Evolutionary conservation across 2,797 vertebrate species (phyloP).

Genomic region (Hippoglossus hippoglossus): DNA sequence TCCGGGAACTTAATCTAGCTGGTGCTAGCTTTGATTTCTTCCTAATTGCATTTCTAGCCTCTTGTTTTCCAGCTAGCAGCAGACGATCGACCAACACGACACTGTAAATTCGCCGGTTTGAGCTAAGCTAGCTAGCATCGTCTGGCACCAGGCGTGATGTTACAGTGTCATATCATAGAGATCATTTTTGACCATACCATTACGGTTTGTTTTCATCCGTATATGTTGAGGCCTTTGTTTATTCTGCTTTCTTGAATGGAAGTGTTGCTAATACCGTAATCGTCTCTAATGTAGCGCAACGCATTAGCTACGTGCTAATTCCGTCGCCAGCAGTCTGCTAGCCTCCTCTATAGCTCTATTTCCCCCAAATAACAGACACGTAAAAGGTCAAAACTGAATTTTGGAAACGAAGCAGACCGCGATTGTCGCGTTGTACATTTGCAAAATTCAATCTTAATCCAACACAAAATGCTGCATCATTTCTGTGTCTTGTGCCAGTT

Average conservation of each 20-base stretch:
- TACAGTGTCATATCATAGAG: constrained; percentile 10
- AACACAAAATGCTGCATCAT: constrained; percentile 34
- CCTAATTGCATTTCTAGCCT: neutral
- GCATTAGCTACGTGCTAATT: constrained; percentile 2
- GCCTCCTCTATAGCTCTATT: constrained; percentile 3
- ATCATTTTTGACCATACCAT: neutral
- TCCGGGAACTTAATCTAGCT: too few species aligned
- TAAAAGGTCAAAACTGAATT: neutral
- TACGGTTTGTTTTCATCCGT: constrained; percentile 6
- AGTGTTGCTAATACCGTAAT: neutral
- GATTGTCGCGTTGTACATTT: neutral
- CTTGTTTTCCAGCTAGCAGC: neutral
- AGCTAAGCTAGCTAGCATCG: constrained; percentile 37
- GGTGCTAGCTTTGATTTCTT: too few species aligned
- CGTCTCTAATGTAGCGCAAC: neutral
- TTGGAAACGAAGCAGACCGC: accelerated
- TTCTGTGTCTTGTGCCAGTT: constrained; percentile 2
- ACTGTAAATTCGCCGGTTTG: constrained; percentile 46
- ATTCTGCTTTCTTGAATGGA: neutral
- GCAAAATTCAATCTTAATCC: neutral
- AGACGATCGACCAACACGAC: neutral
- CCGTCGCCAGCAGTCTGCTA: constrained; percentile 15
- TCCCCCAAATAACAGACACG: neutral
- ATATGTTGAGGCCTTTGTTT: accelerated
- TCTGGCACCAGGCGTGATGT: constrained; percentile 1